Evolutionary conservation across 2,888 invertebrate species (phyloP), one percentile per base, ranked within the genome.

Genomic region (Drosophila limbata): DNA sequence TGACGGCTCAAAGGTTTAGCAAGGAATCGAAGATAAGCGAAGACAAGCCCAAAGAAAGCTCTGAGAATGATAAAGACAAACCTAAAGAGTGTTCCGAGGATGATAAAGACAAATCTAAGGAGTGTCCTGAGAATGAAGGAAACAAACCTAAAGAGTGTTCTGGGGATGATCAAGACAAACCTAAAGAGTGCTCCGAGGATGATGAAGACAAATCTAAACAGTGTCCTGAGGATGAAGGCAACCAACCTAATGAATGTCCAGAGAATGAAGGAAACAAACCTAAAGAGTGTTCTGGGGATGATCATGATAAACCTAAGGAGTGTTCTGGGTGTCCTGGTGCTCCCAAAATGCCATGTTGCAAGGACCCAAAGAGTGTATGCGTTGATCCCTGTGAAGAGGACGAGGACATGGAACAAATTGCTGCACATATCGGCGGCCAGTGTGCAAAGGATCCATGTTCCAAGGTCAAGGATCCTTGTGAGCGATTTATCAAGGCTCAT

Each of bases 381-480:
- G n/a, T 15, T 2, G 53, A 60, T 53, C 42, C 28, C 6, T 52
- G 63, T 28, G 8, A 13, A 2, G 39, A 17, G 1, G 72, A 77
- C 15, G 45, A 64, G 6, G 52, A 53, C 19, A 44, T 40, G 63
- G 75, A 62, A 0, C 15, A 9, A 47, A 63, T 70, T 51, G 17
- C 50, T 21, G 57, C 21, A 6, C 65, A 77, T 9, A 28, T 50
- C 0, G n/a, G 48, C 11, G 25, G 40, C 10, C 62, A 9, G 25
- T 68, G 72, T 4, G 15, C 6, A 0, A 61, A 56, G 11, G 33
- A 72, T 63, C 48, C 67, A 31, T 63, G 61, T 15, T 40, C 33
- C 13, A 39, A 0, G n/a, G 57, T 56, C 15, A 60, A 8, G 19
- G 48, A 64, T 37, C 52, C 64, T 8, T 51, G 25, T 19, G 21